Evolutionary conservation across 2,888 invertebrate species (phyloP).

Genomic region (Lycia hirtaria): DNA sequence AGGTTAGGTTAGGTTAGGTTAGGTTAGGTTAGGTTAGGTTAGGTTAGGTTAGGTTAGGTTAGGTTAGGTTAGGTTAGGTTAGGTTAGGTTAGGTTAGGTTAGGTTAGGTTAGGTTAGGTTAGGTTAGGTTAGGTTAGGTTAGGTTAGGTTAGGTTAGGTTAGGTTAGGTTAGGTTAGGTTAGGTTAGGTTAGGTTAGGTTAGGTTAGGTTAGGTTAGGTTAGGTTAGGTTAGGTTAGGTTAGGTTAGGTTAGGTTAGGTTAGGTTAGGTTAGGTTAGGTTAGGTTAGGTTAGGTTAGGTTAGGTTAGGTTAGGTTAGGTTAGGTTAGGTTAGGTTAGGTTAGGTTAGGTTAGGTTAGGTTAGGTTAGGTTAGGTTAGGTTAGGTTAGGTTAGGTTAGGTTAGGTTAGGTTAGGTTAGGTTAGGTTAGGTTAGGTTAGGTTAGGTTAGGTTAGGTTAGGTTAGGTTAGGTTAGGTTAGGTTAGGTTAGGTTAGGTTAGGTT

Average conservation of each 20-base stretch:
- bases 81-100: not conserved
- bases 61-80: not conserved
- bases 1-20: not conserved
- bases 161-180: conserved; percentile 14
- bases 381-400: not conserved
- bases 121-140: not conserved
- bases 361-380: not conserved
- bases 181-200: conserved; percentile 6
- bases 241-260: not conserved
- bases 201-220: conserved; percentile 3
- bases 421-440: not conserved
- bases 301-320: conserved; percentile 1
- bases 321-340: conserved; percentile 1
- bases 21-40: not conserved
- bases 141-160: conserved; percentile 10
- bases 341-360: not conserved
- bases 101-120: not conserved
- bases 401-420: not conserved
- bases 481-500: not conserved
- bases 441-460: not conserved
- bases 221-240: conserved; percentile 1
- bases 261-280: not conserved
- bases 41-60: not conserved
- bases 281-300: not conserved
- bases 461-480: not conserved